Evolutionary conservation across 1,140 invertebrate genomes (phyloP).

Genomic region (Zaprionus taronus): DNA sequence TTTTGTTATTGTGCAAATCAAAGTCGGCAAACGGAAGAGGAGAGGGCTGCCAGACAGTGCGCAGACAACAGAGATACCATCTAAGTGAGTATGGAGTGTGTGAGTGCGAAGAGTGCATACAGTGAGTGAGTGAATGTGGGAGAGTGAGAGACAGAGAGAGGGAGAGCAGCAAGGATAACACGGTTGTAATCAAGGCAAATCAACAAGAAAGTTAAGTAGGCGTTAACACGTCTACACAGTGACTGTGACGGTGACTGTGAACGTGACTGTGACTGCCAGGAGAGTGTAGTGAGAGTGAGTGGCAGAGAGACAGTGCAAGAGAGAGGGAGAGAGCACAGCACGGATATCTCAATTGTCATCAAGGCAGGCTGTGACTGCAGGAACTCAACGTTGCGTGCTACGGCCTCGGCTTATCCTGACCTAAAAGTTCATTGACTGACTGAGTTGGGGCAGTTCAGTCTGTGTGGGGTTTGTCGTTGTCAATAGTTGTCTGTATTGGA

Average conservation of each 20-base stretch:
- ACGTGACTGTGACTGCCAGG: not conserved
- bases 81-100: conserved; percentile 41
- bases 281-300: no score
- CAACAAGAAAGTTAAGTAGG: conserved; percentile 13
- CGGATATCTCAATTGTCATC: no score
- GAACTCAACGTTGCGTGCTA: conserved; percentile 52
- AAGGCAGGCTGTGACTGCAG: not conserved
- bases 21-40: conserved; percentile 18
- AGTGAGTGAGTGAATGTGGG: not conserved
- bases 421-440: conserved; percentile 78
- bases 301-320: no score
- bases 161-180: conserved; percentile 2
- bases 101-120: not conserved
- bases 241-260: conserved; percentile 11
- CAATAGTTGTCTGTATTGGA: conserved; percentile 51
- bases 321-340: no score
- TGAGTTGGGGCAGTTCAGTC: conserved; percentile 46
- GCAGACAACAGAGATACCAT: conserved; percentile 22
- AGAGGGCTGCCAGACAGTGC: conserved; percentile 14
- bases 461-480: conserved; percentile 27
- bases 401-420: conserved; percentile 43
- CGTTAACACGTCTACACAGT: conserved; percentile 6
- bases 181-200: conserved; percentile 5
- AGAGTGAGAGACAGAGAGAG: not conserved
- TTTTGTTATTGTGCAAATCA: conserved; percentile 69